Conservation (phyloP, 2,113 vertebrate species). For the Xiphophorus couchianus region DNA sequence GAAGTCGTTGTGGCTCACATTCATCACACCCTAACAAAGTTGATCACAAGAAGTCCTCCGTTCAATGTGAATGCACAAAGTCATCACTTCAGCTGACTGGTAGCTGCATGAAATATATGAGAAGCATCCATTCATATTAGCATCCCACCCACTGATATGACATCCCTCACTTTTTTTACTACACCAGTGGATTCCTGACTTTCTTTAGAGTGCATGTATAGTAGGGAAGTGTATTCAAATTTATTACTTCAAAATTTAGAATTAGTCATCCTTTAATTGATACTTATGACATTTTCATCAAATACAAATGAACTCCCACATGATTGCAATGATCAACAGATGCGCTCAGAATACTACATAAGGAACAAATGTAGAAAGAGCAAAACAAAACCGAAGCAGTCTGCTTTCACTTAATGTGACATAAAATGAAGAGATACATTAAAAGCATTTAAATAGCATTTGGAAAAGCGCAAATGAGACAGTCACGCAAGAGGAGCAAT, state of each 20-base stretch:
- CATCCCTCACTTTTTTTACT: slow-evolving; percentile 59
- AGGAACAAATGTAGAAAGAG: slow-evolving; percentile 1
- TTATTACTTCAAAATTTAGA: too few species aligned
- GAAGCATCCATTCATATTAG: slow-evolving; percentile 72
- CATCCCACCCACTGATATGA: slow-evolving; percentile 49
- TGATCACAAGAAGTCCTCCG: slow-evolving; percentile 59
- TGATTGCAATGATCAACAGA: background rate
- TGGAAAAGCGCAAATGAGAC: background rate
- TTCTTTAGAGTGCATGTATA: slow-evolving; percentile 27
- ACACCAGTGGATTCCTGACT: slow-evolving; percentile 62
- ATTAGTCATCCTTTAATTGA: slow-evolving; percentile 19
- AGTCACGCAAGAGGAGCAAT: background rate
- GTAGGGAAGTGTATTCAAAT: background rate
- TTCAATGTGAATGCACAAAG: slow-evolving; percentile 60
- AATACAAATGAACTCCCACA: background rate
- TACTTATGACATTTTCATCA: background rate
- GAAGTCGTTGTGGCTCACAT: slow-evolving; percentile 50
- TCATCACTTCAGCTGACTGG: slow-evolving; percentile 61
- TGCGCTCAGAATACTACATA: background rate
- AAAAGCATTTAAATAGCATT: too few species aligned
- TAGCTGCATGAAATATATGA: slow-evolving; percentile 57
- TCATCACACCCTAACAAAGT: slow-evolving; percentile 62
- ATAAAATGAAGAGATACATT: background rate
- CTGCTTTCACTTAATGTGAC: too few species aligned
- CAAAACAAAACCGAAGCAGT: slow-evolving; percentile 14